Percentiles rank a stretch among this genome's conserved stretches.
Evolutionary conservation across 1,140 invertebrate species (phyloP).

Genomic region (Trichoplusia ni): DNA sequence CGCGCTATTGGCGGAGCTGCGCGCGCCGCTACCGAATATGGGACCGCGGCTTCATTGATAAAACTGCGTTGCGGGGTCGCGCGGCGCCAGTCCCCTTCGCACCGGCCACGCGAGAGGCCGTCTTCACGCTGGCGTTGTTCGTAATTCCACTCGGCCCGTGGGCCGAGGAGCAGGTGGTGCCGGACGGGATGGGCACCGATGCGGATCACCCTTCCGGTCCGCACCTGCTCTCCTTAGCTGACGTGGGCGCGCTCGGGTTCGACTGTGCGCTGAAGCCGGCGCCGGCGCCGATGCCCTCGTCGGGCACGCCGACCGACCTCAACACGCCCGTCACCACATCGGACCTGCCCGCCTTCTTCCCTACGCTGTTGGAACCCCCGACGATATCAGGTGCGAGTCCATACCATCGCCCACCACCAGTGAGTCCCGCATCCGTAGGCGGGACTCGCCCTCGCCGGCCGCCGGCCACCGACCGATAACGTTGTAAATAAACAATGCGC

Average conservation of each 20-base stretch:
- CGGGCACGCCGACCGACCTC: slow-evolving; percentile 79
- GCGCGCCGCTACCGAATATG: slow-evolving; percentile 81
- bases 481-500: slow-evolving; percentile 72
- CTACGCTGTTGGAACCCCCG: slow-evolving; percentile 88
- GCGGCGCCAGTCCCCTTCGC: slow-evolving; percentile 78
- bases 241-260: slow-evolving; percentile 71
- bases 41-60: slow-evolving; percentile 81
- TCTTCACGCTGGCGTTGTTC: slow-evolving; percentile 77
- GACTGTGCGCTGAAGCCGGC: slow-evolving; percentile 84
- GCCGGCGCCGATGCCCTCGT: slow-evolving; percentile 85
- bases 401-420: slow-evolving; percentile 18
- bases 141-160: slow-evolving; percentile 78
- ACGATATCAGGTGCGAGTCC: slow-evolving; percentile 90
- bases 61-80: slow-evolving; percentile 77
- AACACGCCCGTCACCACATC: slow-evolving; percentile 76
- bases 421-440: slow-evolving; percentile 46
- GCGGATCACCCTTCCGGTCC: slow-evolving; percentile 66
- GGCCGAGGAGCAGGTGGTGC: slow-evolving; percentile 82
- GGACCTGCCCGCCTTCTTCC: slow-evolving; percentile 77
- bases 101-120: slow-evolving; percentile 71
- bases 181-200: slow-evolving; percentile 77
- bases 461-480: slow-evolving; percentile 55
- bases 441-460: slow-evolving; percentile 49
- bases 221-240: slow-evolving; percentile 76
- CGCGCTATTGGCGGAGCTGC: slow-evolving; percentile 70